Evolutionary conservation across 1,140 invertebrate genomes (phyloP).

Genomic region (Gonioctena quinquepunctata): DNA sequence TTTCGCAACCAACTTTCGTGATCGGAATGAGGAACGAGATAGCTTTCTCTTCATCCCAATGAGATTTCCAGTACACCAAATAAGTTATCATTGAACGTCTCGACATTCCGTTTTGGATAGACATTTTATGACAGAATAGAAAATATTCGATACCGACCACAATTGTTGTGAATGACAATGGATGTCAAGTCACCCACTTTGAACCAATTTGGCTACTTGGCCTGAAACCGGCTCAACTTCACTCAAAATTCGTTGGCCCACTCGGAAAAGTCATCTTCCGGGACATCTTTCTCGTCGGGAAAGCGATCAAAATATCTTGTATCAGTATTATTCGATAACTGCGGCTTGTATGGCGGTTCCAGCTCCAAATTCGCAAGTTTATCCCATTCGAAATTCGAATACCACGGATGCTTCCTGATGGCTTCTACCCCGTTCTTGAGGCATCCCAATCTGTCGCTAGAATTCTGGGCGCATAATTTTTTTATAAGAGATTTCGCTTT

Average conservation of each 20-base stretch:
- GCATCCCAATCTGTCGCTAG: slow-evolving; percentile 91
- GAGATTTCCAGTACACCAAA: no score
- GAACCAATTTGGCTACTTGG: no score
- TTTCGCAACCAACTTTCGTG: no score
- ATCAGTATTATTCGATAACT: slow-evolving; percentile 38
- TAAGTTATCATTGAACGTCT: no score
- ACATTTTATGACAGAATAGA: no score
- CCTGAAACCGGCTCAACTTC: not conserved
- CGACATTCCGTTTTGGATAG: no score
- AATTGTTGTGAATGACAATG: no score
- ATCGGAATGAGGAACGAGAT: no score
- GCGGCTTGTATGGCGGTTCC: slow-evolving; percentile 37
- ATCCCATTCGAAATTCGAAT: slow-evolving; percentile 49
- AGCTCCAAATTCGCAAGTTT: slow-evolving; percentile 35
- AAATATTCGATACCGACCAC: no score
- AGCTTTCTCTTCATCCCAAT: no score
- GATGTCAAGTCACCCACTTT: no score
- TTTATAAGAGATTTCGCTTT: slow-evolving; percentile 84
- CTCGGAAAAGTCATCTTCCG: slow-evolving; percentile 25
- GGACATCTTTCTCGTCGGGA: slow-evolving; percentile 22
- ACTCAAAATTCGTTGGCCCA: slow-evolving; percentile 33
- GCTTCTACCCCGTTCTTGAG: slow-evolving; percentile 88
- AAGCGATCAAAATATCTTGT: slow-evolving; percentile 46
- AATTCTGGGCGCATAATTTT: slow-evolving; percentile 84
- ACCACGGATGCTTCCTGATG: slow-evolving; percentile 89